These are phyloP conservation scores for Gisinianus flammeolus DNA, from an alignment of 2,888 invertebrate genomes.

Conservation along the genomic window DNA sequence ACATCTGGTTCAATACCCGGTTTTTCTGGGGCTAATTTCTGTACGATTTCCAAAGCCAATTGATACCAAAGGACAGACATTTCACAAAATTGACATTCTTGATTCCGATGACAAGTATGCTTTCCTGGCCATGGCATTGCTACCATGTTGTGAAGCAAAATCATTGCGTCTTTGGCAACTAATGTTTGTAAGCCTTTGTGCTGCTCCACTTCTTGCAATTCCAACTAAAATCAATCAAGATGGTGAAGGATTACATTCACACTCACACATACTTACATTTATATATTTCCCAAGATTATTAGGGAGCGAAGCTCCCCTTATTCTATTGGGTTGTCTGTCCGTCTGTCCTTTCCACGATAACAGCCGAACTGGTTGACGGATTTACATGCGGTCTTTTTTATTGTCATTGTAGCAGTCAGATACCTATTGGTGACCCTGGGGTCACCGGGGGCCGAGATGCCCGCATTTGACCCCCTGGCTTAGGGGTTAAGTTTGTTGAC, in stretches of 20 bases:
- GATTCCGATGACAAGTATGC: slow-evolving; percentile 65
- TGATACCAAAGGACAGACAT: slow-evolving; percentile 95
- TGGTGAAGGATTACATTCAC: background rate
- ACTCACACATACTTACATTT: background rate
- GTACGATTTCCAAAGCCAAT: slow-evolving; percentile 78
- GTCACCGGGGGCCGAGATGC: too few relatives aligned
- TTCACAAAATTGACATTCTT: slow-evolving; percentile 90
- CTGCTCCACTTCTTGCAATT: slow-evolving; percentile 81
- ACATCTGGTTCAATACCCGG: slow-evolving; percentile 66
- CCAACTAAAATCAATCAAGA: slow-evolving; percentile 67
- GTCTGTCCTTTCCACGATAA: too few relatives aligned
- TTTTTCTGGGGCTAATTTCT: slow-evolving; percentile 77
- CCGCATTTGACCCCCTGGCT: too few relatives aligned
- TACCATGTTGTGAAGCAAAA: slow-evolving; percentile 77
- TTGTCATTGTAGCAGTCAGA: too few relatives aligned
- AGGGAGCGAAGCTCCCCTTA: too few relatives aligned
- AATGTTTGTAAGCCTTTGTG: slow-evolving; percentile 75
- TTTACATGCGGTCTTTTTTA: too few relatives aligned
- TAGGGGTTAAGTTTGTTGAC: too few relatives aligned
- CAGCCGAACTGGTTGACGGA: too few relatives aligned
- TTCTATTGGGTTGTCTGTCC: too few relatives aligned
- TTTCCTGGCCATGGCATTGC: slow-evolving; percentile 73
- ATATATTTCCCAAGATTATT: background rate
- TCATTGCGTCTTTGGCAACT: slow-evolving; percentile 75
- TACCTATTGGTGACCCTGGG: too few relatives aligned